Evolutionary conservation across 2,797 vertebrate genomes (phyloP).

Genomic region (Pangasius krempfi): DNA sequence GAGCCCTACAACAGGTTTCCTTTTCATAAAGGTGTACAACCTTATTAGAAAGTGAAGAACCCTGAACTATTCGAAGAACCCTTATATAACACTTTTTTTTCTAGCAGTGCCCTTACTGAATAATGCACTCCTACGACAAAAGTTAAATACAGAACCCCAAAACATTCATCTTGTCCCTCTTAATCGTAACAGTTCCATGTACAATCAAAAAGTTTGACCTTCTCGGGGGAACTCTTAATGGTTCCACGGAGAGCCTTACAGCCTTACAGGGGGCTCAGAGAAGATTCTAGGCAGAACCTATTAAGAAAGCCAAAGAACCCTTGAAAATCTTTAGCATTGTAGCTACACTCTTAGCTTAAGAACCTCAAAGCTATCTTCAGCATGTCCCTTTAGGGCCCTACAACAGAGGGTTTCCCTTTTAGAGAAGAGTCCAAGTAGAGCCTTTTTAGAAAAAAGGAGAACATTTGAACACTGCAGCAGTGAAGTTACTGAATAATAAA

Average conservation of each 20-base stretch:
- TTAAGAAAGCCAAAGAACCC: too few species aligned
- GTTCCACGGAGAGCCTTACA: too few species aligned
- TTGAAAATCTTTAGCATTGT: too few species aligned
- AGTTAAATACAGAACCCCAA: neutral
- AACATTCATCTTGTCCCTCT: neutral
- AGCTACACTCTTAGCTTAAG: too few species aligned
- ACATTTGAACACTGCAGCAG: neutral
- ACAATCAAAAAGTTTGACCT: neutral
- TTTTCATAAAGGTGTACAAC: neutral
- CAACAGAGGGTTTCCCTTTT: neutral
- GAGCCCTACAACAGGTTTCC: neutral
- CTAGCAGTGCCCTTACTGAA: neutral
- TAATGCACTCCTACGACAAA: neutral
- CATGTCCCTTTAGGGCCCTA: neutral
- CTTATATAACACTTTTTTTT: neutral
- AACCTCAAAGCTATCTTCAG: neutral
- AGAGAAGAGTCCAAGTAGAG: neutral
- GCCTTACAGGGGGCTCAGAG: too few species aligned
- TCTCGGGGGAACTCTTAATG: neutral
- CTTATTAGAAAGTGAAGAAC: neutral
- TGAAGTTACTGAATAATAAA: neutral
- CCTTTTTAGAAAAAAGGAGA: neutral
- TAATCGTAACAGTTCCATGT: neutral
- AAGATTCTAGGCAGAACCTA: neutral
- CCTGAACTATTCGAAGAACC: too few species aligned